These are phyloP conservation scores for Oscheius sp. DNA, from an alignment of 2,888 invertebrate species.

Conservation along the genomic window DNA sequence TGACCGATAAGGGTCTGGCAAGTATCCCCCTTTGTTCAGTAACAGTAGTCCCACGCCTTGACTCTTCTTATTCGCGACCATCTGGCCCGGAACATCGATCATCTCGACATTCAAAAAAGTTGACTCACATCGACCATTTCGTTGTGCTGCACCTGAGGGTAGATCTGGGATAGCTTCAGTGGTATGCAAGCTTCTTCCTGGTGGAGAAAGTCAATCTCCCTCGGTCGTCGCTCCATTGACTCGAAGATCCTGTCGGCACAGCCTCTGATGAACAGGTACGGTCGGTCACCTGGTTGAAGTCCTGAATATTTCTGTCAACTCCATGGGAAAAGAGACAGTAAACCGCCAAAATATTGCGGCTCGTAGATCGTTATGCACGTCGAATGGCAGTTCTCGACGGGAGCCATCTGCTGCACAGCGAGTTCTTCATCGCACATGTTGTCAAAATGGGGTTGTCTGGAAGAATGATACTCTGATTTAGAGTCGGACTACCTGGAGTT, in stretches of 20 bases:
- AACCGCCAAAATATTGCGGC: constrained; percentile 61
- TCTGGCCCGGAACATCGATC: no score
- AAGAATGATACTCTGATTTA: not conserved
- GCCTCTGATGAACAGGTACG: constrained; percentile 58
- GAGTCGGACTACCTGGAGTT: constrained; percentile 23
- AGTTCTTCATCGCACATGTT: constrained; percentile 49
- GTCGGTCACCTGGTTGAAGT: constrained; percentile 50
- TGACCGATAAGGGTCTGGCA: no score
- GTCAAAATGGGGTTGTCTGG: constrained; percentile 55
- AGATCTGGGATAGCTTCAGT: constrained; percentile 57
- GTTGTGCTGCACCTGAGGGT: constrained; percentile 57
- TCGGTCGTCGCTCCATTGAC: constrained; percentile 31
- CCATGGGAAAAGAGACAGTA: constrained; percentile 5
- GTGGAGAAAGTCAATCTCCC: constrained; percentile 57
- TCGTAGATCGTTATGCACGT: constrained; percentile 62
- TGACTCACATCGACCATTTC: constrained; percentile 53
- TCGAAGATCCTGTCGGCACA: constrained; percentile 55
- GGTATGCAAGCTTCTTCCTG: constrained; percentile 53
- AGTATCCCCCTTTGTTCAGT: no score
- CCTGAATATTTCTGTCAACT: constrained; percentile 40
- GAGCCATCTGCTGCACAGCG: constrained; percentile 48
- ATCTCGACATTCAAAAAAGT: not conserved
- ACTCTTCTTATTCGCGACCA: no score
- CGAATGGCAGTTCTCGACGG: constrained; percentile 50
- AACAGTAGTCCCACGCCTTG: no score